Conservation (phyloP, 2,797 vertebrate genomes). For the Enteromius mattozi region DNA sequence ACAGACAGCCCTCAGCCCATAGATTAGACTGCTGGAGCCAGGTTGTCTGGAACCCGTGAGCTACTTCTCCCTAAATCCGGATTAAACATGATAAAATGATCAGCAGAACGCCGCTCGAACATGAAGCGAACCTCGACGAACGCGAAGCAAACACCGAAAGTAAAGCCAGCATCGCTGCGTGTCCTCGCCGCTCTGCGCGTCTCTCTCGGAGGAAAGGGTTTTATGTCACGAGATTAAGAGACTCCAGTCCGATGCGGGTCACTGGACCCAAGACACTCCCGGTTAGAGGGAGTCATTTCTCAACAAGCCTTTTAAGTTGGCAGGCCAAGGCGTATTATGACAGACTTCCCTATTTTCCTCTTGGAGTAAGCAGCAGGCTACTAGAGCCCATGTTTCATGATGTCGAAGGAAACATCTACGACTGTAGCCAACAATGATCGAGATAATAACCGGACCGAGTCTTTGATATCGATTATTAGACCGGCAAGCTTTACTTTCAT, state of each 20-base stretch:
- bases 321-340: slow-evolving; percentile 44
- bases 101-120: slow-evolving; percentile 74
- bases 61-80: slow-evolving; percentile 73
- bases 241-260: slow-evolving; percentile 66
- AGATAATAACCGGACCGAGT: not conserved
- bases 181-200: slow-evolving; percentile 39
- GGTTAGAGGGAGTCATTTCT: slow-evolving; percentile 64
- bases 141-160: slow-evolving; percentile 54
- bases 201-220: slow-evolving; percentile 64
- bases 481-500: not conserved
- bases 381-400: not conserved
- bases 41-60: slow-evolving; percentile 88
- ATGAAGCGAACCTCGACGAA: slow-evolving; percentile 64
- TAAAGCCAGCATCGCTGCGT: slow-evolving; percentile 31
- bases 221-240: slow-evolving; percentile 67
- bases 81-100: slow-evolving; percentile 82
- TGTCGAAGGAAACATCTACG: not conserved
- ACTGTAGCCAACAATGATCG: not conserved
- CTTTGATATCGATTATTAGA: not conserved
- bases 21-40: slow-evolving; percentile 96
- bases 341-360: slow-evolving; percentile 1
- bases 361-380: not conserved
- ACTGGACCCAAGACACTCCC: slow-evolving; percentile 65
- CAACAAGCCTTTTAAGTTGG: slow-evolving; percentile 54
- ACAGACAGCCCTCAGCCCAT: slow-evolving; percentile 84